Evolutionary conservation across 2,113 vertebrate genomes (phyloP).

Genomic region (Piprites chloris): DNA sequence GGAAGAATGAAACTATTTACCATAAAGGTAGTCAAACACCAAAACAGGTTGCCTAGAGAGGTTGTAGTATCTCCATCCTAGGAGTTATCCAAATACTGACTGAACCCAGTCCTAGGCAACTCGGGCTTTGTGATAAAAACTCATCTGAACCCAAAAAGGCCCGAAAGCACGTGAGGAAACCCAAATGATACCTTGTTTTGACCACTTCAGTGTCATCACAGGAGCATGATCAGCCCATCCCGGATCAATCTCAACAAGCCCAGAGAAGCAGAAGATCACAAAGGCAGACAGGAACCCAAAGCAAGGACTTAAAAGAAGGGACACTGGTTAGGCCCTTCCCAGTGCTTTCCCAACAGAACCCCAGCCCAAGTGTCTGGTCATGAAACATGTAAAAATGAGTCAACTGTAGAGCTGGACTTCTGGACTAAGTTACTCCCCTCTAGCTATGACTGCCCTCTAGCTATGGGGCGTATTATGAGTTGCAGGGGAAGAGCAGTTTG

Average conservation of each 20-base stretch:
- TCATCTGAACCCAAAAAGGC: neutral
- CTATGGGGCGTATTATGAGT: no score
- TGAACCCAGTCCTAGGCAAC: neutral
- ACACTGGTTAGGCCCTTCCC: accelerated
- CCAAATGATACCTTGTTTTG: neutral
- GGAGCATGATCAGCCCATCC: neutral
- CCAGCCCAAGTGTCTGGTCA: neutral
- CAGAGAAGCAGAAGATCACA: neutral
- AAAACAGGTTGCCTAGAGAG: neutral
- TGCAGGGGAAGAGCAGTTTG: neutral
- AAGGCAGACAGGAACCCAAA: neutral
- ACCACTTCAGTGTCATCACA: neutral
- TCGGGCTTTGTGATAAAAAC: neutral
- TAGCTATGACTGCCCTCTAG: no score
- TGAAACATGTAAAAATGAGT: neutral
- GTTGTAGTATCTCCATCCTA: neutral
- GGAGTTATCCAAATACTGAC: neutral
- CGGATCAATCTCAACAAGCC: neutral
- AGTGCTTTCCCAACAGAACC: neutral
- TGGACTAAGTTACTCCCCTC: no score
- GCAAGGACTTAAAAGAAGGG: neutral
- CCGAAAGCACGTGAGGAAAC: neutral
- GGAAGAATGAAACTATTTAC: neutral
- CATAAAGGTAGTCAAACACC: neutral
- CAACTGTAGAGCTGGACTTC: neutral